Conservation (phyloP, 2,113 vertebrate genomes). For the Rhagologus leucostigma region DNA sequence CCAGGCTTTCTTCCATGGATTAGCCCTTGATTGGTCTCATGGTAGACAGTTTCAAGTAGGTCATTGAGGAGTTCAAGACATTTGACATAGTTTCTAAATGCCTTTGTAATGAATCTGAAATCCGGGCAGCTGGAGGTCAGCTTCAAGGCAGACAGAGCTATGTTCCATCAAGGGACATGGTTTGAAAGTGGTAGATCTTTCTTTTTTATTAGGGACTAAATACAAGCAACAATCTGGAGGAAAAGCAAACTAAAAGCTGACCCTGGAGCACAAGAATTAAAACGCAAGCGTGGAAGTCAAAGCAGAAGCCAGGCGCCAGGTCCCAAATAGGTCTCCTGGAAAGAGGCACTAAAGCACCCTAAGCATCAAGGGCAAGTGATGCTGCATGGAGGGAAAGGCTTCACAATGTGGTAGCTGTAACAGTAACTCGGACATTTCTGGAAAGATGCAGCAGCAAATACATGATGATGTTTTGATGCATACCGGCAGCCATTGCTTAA, state of each 20-base stretch:
- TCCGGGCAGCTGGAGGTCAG: background rate
- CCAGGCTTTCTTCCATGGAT: background rate
- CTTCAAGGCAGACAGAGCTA: background rate
- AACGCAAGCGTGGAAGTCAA: background rate
- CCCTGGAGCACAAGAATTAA: background rate
- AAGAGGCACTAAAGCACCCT: background rate
- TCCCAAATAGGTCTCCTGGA: background rate
- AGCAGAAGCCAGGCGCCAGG: background rate
- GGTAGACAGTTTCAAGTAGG: background rate
- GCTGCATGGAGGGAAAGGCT: background rate
- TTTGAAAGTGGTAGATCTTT: background rate
- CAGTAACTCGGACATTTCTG: background rate
- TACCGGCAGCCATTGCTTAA: background rate
- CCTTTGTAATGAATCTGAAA: conserved; percentile 27
- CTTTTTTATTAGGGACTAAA: conserved; percentile 28
- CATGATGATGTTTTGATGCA: background rate
- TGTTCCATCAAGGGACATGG: background rate
- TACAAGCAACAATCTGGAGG: background rate
- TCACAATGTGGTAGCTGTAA: background rate
- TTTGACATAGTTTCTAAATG: conserved; percentile 12
- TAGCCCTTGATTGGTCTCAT: background rate
- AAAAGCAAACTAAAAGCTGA: background rate
- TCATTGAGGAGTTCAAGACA: conserved; percentile 3
- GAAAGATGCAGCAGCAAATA: background rate
- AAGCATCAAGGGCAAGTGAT: background rate